phyloP scores from a whole-genome alignment of 2,888 invertebrate genomes.

The Thyatira batis region DNA sequence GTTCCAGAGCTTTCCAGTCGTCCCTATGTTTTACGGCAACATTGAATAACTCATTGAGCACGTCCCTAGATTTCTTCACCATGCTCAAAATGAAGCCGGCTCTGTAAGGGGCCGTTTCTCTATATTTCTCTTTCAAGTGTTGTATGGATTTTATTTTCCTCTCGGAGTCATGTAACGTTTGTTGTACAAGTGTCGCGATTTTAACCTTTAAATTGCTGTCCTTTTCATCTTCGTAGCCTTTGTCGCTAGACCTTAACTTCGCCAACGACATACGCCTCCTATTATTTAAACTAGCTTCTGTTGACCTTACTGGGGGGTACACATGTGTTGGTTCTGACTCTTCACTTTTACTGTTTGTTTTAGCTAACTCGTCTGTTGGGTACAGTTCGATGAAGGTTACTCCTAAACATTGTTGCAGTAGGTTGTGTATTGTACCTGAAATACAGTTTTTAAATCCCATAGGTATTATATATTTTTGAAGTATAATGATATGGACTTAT shows the following conservation, averaged over 20 bases:
- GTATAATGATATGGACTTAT: no score
- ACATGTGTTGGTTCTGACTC: not conserved
- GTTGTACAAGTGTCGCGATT: constrained; percentile 55
- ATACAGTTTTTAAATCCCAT: not conserved
- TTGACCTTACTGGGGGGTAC: not conserved
- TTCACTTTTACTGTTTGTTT: not conserved
- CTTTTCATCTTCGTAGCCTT: constrained; percentile 37
- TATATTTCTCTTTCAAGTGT: constrained; percentile 38
- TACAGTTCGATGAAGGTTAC: constrained; percentile 33
- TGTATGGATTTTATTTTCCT: constrained; percentile 48
- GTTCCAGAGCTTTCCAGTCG: constrained; percentile 66
- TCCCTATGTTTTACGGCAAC: constrained; percentile 65
- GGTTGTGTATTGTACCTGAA: constrained; percentile 25
- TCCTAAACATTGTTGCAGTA: constrained; percentile 27
- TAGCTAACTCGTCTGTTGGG: constrained; percentile 9
- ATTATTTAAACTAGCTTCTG: not conserved
- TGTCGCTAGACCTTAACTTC: not conserved
- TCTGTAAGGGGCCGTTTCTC: constrained; percentile 48
- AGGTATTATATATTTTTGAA: no score
- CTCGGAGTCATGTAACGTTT: constrained; percentile 59
- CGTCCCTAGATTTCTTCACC: constrained; percentile 61
- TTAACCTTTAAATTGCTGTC: constrained; percentile 57
- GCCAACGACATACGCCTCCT: not conserved
- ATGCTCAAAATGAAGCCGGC: constrained; percentile 63
- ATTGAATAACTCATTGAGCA: constrained; percentile 65